phyloP scores from a whole-genome alignment of 2,888 invertebrate species.

The Corythucha ciliata region DNA sequence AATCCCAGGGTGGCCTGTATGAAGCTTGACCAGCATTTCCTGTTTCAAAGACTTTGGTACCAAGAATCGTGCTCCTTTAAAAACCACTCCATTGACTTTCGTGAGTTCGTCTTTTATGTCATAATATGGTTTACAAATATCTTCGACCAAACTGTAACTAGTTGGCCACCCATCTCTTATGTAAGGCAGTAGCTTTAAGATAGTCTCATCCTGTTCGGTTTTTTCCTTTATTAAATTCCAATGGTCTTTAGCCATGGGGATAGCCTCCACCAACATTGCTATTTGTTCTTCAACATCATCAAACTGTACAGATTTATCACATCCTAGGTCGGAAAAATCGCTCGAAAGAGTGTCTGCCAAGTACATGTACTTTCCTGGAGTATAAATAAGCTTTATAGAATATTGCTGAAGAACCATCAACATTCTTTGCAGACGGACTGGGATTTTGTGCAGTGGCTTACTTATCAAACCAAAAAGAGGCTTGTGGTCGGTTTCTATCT shows the following conservation, averaged over 20 bases:
- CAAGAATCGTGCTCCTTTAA: neutral
- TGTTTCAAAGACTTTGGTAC: neutral
- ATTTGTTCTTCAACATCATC: neutral
- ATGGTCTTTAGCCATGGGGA: neutral
- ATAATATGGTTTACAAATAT: slow-evolving; percentile 7
- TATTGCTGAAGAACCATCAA: slow-evolving; percentile 21
- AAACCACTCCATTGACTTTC: neutral
- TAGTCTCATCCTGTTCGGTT: neutral
- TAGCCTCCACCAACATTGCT: too few relatives aligned
- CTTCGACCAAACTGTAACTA: neutral
- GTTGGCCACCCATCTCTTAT: neutral
- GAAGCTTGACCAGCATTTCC: neutral
- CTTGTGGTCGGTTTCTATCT: slow-evolving; percentile 23
- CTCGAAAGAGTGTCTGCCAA: slow-evolving; percentile 4
- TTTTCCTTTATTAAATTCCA: neutral
- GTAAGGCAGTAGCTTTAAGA: neutral
- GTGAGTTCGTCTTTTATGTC: neutral
- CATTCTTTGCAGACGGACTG: slow-evolving; percentile 22
- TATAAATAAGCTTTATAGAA: slow-evolving; percentile 28
- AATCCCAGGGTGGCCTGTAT: slow-evolving; percentile 5
- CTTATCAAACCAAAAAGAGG: slow-evolving; percentile 19
- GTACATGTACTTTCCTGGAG: slow-evolving; percentile 30
- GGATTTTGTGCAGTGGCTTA: slow-evolving; percentile 22
- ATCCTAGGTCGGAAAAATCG: neutral
- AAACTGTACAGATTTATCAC: neutral